Base-by-base conservation (phyloP, 64 coral and sea anemone genomes). In the Platygyra sinensis region DNA sequence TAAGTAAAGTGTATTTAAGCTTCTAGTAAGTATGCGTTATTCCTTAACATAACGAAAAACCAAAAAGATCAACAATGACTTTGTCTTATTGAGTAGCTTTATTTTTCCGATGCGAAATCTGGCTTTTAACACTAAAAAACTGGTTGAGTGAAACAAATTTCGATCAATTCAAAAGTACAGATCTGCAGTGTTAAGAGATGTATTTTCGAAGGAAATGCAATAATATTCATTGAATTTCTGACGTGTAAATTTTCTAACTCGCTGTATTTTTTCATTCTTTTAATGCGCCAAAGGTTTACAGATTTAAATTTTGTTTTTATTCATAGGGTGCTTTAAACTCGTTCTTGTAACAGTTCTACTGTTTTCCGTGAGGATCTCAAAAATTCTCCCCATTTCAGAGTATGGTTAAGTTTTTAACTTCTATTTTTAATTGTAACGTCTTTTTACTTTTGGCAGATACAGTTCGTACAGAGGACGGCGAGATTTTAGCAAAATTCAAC, bases 401-500 rank as follows among this genome's bases (percentile, higher is more conserved):
- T 10, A 61, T 62, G 6, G 42, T 46, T 46, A 46, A 46, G 42
- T 46, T 20, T 54, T 46, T 27, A 14, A 63, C 3, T 75, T 32
- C 3, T 64, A 22, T 30, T 46, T 62, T 30, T 2, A 46, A 46
- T 46, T 31, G 31, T 87, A 30, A 72, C 15, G 49, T 22, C 20
- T 51, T 20, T 36, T 24, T 17, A 79, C 42, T 71, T 91, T 20
- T 52, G 62, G 46, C 67, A 82, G 83, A 94, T 16, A 88, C 91
- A 76, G 80, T 87, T 32, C 94, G 76, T 22, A 78, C 80, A 3
- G 90, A 94, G n/a, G 92, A 89, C 60, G 95, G 91, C 55, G 76
- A 93, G 17, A 97, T 97, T 10, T 19, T 97, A 4, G 87, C 86
- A 52, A 97, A 89, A 57, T 97, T 97, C 64, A 97, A 97, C 63